Evolutionary conservation across 1,140 invertebrate genomes (phyloP).

Genomic region (Rhagoletis zephyria): DNA sequence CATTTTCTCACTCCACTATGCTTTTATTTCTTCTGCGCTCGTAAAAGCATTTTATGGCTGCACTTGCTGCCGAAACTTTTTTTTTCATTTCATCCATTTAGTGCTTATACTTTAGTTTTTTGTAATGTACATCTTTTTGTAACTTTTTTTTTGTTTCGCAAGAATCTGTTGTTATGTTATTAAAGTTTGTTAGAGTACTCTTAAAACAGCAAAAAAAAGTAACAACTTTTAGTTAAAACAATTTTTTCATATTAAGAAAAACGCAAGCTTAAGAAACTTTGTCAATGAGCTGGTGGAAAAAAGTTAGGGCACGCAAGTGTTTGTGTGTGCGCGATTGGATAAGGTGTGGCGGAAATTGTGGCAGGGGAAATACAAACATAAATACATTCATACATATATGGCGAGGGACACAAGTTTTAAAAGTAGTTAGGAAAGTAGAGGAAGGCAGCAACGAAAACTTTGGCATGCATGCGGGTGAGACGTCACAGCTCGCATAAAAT

Average conservation of each 20-base stretch:
- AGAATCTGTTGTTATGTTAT: background rate
- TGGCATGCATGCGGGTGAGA: background rate
- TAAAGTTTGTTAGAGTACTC: background rate
- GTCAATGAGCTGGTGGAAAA: background rate
- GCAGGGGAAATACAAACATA: background rate
- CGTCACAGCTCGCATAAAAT: background rate
- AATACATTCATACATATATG: too few species aligned
- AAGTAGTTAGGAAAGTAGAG: background rate
- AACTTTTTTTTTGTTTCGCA: background rate
- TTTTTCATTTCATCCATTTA: background rate
- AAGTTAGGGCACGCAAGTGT: background rate
- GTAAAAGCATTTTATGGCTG: constrained; percentile 27
- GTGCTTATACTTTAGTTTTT: background rate
- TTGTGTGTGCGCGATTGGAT: background rate
- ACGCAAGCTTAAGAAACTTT: constrained; percentile 12
- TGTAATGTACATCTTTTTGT: background rate
- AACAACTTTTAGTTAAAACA: constrained; percentile 22
- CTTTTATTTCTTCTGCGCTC: background rate
- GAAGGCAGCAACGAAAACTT: background rate
- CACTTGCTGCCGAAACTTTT: background rate
- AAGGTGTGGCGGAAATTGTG: background rate
- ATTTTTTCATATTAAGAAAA: constrained; percentile 23
- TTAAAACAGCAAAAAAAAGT: background rate
- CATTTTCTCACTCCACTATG: background rate
- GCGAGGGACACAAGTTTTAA: background rate